phyloP scores from a whole-genome alignment of 1,140 invertebrate genomes.

The Archivesica marissinica region DNA sequence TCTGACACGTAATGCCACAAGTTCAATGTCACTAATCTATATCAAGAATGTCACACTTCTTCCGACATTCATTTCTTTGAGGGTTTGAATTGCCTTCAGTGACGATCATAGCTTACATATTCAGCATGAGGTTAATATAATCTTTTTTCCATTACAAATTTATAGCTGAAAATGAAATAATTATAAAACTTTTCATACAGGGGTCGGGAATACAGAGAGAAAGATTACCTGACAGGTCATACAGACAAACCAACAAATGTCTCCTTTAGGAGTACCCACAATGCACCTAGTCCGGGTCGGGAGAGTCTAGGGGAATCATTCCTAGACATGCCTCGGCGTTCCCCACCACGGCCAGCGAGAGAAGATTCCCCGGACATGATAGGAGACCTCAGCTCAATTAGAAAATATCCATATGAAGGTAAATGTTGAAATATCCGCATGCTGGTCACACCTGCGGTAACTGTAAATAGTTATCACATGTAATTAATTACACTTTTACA shows the following conservation, averaged over 20 bases:
- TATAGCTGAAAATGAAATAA: too few species aligned
- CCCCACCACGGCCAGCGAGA: conserved; percentile 65
- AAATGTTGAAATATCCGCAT: not conserved
- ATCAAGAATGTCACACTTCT: too few species aligned
- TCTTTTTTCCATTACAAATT: too few species aligned
- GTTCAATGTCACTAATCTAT: too few species aligned
- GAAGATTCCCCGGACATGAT: conserved; percentile 67
- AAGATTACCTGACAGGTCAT: conserved; percentile 54
- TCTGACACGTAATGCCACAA: too few species aligned
- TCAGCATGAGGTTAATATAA: too few species aligned
- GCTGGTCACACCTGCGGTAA: too few species aligned
- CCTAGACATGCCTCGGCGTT: conserved; percentile 69
- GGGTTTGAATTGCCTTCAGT: too few species aligned
- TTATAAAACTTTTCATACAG: conserved; percentile 58
- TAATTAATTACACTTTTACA: too few species aligned
- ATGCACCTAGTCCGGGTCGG: conserved; percentile 9
- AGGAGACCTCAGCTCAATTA: conserved; percentile 79
- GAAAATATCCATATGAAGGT: conserved; percentile 72
- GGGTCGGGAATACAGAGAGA: conserved; percentile 60
- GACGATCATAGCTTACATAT: too few species aligned
- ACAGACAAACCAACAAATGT: conserved; percentile 43
- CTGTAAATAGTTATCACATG: too few species aligned
- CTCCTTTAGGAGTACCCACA: conserved; percentile 17
- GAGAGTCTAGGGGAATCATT: conserved; percentile 59
- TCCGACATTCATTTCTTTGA: too few species aligned